Evolutionary conservation across 2,888 invertebrate genomes (phyloP).

Genomic region (Erpobdella octoculata): DNA sequence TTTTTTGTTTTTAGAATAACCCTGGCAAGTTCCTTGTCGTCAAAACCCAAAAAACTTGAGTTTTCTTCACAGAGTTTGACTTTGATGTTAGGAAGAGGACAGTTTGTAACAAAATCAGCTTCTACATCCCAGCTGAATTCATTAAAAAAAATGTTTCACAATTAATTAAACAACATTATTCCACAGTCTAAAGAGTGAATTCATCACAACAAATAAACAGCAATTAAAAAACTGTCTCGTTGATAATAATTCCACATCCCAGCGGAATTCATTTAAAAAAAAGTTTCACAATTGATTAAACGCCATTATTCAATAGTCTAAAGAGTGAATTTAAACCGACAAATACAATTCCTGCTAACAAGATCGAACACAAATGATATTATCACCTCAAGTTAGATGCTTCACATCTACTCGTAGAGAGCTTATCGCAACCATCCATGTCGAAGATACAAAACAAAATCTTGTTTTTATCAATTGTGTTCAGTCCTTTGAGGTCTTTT

Average conservation of each 20-base stretch:
- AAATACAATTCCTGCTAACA: not conserved
- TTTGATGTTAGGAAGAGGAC: conserved; percentile 12
- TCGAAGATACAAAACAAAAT: conserved; percentile 21
- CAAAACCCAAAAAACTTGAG: conserved; percentile 5
- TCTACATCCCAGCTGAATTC: conserved; percentile 23
- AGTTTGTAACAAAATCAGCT: conserved; percentile 20
- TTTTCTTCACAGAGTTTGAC: conserved; percentile 21
- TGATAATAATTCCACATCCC: too few relatives aligned
- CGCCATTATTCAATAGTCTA: not conserved
- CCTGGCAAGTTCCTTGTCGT: conserved; percentile 23
- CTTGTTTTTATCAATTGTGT: not conserved
- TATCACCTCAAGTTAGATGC: conserved; percentile 8
- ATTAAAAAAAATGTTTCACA: not conserved
- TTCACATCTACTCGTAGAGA: conserved; percentile 13
- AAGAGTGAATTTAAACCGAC: not conserved
- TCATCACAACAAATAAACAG: not conserved
- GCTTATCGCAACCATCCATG: conserved; percentile 14
- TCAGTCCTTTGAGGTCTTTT: conserved; percentile 20
- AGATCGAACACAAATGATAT: too few relatives aligned
- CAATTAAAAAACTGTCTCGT: too few relatives aligned
- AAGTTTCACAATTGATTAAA: not conserved
- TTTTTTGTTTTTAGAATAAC: not conserved
- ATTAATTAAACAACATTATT: not conserved
- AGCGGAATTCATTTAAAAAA: too few relatives aligned
- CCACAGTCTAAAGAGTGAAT: not conserved